Evolutionary conservation across 2,888 invertebrate genomes (phyloP).

Genomic region (Chaitophorus viminalis): DNA sequence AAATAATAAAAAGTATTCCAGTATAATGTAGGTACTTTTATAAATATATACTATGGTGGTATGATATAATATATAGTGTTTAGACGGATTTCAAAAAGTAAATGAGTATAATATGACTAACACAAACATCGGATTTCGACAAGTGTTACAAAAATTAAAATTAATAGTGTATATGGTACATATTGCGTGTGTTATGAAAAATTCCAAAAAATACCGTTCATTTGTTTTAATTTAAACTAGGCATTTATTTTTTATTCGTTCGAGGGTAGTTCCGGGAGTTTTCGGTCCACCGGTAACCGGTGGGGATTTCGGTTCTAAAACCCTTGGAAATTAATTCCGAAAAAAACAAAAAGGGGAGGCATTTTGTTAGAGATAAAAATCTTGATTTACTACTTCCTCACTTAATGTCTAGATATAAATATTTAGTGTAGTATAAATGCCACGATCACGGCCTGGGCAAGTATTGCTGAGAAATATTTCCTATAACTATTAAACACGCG

Average conservation of each 20-base stretch:
- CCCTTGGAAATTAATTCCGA: conserved; percentile 41
- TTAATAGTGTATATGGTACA: conserved; percentile 23
- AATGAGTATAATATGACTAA: not conserved
- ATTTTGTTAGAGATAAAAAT: conserved; percentile 49
- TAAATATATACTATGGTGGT: not conserved
- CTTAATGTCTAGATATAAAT: not conserved
- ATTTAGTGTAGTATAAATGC: not conserved
- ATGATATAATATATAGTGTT: not conserved
- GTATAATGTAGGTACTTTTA: not conserved
- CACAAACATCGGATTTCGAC: not conserved
- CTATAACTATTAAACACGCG: conserved; percentile 24
- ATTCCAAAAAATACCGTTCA: conserved; percentile 40
- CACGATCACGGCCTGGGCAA: not conserved
- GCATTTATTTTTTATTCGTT: conserved; percentile 10
- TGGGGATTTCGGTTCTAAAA: conserved; percentile 33
- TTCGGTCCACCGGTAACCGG: conserved; percentile 44
- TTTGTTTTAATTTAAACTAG: conserved; percentile 60
- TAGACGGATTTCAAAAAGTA: not conserved
- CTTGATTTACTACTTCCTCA: conserved; percentile 21
- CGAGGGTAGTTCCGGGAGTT: conserved; percentile 42
- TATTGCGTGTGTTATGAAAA: not conserved
- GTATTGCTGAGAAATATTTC: conserved; percentile 43
- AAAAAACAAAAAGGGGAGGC: conserved; percentile 20
- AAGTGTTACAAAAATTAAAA: conserved; percentile 25
- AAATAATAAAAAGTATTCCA: not conserved